Evolutionary conservation across 2,888 invertebrate genomes (phyloP).

Genomic region (Sacculina carcini): DNA sequence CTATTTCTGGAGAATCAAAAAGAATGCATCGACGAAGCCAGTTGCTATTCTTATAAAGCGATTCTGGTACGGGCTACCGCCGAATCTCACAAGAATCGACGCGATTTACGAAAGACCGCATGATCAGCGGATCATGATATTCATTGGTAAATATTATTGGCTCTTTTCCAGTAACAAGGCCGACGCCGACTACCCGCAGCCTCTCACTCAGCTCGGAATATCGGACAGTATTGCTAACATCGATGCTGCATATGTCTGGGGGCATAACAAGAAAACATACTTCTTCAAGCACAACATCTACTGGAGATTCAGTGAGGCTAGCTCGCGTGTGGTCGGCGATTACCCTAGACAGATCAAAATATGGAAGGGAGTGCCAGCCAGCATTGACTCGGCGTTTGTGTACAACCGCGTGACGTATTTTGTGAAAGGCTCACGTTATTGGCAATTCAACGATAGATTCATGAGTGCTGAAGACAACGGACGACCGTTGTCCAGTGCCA

Average conservation of each 20-base stretch:
- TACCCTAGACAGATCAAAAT: conserved; percentile 82
- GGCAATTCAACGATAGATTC: conserved; percentile 22
- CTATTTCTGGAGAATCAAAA: conserved; percentile 66
- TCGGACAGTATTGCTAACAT: conserved; percentile 45
- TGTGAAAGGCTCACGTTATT: conserved; percentile 48
- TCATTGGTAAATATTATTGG: conserved; percentile 41
- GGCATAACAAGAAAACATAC: conserved; percentile 72
- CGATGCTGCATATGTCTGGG: conserved; percentile 82
- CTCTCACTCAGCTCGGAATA: conserved; percentile 48
- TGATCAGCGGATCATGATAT: conserved; percentile 65
- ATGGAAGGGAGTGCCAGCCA: conserved; percentile 70
- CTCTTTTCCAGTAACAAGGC: conserved; percentile 46
- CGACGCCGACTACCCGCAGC: conserved; percentile 43
- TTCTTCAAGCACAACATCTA: conserved; percentile 59
- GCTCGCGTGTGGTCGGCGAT: conserved; percentile 52
- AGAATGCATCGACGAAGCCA: not conserved
- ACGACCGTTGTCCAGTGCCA: too few relatives aligned
- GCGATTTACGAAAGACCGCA: conserved; percentile 64
- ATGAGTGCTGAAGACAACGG: too few relatives aligned
- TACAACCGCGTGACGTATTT: conserved; percentile 74
- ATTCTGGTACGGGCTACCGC: conserved; percentile 57
- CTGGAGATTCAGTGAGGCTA: conserved; percentile 58
- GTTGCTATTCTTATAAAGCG: conserved; percentile 47
- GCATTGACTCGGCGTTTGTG: conserved; percentile 76
- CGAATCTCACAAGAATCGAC: conserved; percentile 52